phyloP scores from a whole-genome alignment of 2,797 vertebrate species.

The Lepus townsendii region DNA sequence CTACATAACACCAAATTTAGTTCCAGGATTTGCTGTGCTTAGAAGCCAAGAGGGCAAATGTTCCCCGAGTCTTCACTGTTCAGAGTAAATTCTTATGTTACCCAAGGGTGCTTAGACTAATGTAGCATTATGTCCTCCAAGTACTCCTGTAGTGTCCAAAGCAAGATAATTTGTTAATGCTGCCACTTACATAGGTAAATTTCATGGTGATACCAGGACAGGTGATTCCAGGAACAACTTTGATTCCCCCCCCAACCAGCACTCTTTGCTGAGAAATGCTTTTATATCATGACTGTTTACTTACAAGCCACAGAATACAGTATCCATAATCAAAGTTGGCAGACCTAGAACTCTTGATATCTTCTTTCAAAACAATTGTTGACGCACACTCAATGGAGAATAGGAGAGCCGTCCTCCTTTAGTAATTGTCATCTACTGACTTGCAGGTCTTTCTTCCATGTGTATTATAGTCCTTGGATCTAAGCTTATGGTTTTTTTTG shows the following conservation, averaged over 20 bases:
- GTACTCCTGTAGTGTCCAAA: not conserved
- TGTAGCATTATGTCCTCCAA: not conserved
- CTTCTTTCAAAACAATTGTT: not conserved
- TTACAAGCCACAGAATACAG: not conserved
- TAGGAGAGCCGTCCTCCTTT: not conserved
- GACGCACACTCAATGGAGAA: not conserved
- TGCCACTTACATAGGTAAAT: not conserved
- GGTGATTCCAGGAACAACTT: not conserved
- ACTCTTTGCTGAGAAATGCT: not conserved
- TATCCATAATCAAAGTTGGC: not conserved
- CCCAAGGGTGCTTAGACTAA: not conserved
- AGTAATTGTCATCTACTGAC: not conserved
- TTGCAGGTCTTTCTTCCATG: not conserved
- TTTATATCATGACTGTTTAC: not conserved
- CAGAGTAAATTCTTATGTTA: not conserved
- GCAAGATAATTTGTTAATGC: not conserved
- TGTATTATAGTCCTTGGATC: not conserved
- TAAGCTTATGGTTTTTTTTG: not conserved
- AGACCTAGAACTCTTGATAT: not conserved
- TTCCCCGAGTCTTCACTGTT: not conserved
- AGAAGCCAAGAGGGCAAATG: not conserved
- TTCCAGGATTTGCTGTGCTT: not conserved
- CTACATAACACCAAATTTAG: not conserved
- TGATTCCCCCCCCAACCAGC: not conserved
- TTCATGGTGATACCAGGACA: not conserved